A percentile compares a stretch with the other conserved stretches of the same genome.
Conservation (phyloP, 2,888 invertebrate species). For the Petrolisthes manimaculis region DNA sequence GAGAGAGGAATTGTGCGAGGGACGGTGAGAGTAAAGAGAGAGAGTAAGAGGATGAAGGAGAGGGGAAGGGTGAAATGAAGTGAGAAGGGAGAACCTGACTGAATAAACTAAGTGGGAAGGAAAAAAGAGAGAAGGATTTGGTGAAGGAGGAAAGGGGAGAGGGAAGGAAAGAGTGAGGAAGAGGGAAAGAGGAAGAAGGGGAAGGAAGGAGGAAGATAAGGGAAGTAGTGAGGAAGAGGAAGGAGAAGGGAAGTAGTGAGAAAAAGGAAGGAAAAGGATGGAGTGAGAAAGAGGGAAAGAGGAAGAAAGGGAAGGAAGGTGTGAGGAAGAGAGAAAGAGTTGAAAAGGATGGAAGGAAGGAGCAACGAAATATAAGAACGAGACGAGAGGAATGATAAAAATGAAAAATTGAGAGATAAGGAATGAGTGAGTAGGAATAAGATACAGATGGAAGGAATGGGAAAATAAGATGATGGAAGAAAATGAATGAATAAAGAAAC, state of each 20-base stretch:
- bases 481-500: neutral
- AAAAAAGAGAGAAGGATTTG: neutral
- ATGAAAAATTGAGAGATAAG: too few species aligned
- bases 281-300: neutral
- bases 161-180: neutral
- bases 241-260: neutral
- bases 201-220: constrained; percentile 1
- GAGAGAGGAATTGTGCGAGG: neutral
- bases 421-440: neutral
- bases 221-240: neutral
- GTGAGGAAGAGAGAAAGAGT: neutral
- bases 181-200: neutral
- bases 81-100: neutral
- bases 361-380: neutral
- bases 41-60: neutral
- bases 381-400: neutral
- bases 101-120: constrained; percentile 70
- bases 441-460: neutral
- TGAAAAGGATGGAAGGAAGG: neutral
- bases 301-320: neutral
- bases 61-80: neutral
- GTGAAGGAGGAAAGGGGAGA: neutral
- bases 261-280: neutral
- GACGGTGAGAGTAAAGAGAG: neutral
- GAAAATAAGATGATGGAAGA: constrained; percentile 3